phyloP scores from a whole-genome alignment of 2,888 invertebrate genomes.

The Lasioglossum lativentre region DNA sequence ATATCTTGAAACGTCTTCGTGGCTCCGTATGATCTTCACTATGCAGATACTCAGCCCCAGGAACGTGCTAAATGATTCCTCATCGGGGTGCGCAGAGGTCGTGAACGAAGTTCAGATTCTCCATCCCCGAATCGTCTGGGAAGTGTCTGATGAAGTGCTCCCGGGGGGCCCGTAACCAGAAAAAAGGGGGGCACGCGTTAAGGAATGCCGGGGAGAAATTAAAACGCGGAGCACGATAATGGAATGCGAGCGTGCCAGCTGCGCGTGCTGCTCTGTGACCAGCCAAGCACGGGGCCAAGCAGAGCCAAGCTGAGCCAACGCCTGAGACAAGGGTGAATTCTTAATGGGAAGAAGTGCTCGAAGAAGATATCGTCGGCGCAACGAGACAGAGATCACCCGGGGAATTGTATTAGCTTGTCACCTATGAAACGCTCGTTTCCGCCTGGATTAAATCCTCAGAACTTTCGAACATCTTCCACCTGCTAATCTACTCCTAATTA shows the following conservation, averaged over 20 bases:
- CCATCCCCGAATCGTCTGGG: neutral
- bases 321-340: conserved; percentile 61
- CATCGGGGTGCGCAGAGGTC: neutral
- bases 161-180: neutral
- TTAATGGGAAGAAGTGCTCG: conserved; percentile 39
- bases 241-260: conserved; percentile 75
- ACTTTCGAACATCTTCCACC: neutral
- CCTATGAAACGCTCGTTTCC: conserved; percentile 14
- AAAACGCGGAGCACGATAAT: conserved; percentile 42
- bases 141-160: conserved; percentile 2
- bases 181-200: conserved; percentile 28
- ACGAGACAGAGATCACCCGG: neutral
- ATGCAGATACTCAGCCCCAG: neutral
- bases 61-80: neutral
- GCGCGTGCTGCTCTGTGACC: conserved; percentile 57
- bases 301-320: conserved; percentile 5
- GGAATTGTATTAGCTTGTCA: neutral
- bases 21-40: neutral
- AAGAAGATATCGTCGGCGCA: neutral
- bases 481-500: neutral
- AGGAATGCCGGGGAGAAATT: conserved; percentile 43
- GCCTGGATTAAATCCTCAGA: neutral
- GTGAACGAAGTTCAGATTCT: neutral
- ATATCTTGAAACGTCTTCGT: neutral
- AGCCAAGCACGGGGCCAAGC: neutral